These are phyloP conservation scores for Drosophila watanabei DNA, from an alignment of 1,140 invertebrate species.

Conservation along the genomic window DNA sequence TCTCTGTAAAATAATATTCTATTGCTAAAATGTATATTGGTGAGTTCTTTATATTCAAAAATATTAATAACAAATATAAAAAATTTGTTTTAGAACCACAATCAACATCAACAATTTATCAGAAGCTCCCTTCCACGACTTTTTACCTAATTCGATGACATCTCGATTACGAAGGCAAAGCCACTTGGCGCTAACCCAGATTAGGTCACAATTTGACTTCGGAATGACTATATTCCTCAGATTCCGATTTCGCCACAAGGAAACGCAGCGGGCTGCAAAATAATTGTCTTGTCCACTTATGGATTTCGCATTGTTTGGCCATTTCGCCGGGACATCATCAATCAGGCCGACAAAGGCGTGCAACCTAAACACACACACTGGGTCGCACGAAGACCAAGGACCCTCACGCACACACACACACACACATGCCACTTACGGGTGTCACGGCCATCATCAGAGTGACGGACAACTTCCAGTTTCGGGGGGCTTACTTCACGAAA, in stretches of 20 bases:
- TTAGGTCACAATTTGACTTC: constrained; percentile 32
- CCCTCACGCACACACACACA: constrained; percentile 10
- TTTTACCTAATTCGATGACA: constrained; percentile 7
- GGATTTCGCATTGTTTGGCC: constrained; percentile 48
- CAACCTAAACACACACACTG: constrained; percentile 23
- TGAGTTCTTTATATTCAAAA: neutral
- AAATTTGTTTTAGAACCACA: neutral
- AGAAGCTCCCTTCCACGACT: neutral
- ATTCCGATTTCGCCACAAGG: neutral
- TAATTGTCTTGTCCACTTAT: constrained; percentile 59
- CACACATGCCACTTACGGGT: constrained; percentile 38
- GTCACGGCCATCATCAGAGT: constrained; percentile 55
- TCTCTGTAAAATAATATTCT: no score
- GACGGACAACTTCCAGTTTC: constrained; percentile 41
- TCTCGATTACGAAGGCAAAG: constrained; percentile 13
- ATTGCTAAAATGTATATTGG: no score
- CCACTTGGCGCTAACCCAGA: constrained; percentile 16
- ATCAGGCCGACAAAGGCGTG: constrained; percentile 27
- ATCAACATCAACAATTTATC: neutral
- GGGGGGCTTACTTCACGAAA: constrained; percentile 16
- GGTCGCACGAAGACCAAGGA: constrained; percentile 3
- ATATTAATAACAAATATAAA: neutral
- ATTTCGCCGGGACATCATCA: constrained; percentile 45
- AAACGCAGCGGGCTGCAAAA: constrained; percentile 23
- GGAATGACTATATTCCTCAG: neutral